A percentile compares a stretch with the other conserved stretches of the same genome.
phyloP scores from a whole-genome alignment of 2,113 vertebrate species.

The Todiramphus saurophagus region DNA sequence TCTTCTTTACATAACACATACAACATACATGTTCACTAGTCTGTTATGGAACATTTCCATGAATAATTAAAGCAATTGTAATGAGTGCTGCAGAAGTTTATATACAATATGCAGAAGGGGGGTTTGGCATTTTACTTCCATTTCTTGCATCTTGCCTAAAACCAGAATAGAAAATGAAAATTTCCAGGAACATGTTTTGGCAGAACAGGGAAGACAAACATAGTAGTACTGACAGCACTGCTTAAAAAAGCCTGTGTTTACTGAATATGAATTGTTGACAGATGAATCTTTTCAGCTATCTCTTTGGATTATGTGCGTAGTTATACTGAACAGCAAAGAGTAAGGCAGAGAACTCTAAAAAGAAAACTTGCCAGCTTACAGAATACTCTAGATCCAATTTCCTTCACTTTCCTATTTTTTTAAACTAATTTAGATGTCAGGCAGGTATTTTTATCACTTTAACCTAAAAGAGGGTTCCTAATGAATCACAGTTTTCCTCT shows the following conservation, averaged over 20 bases:
- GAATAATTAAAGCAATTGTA: not conserved
- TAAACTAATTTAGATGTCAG: not conserved
- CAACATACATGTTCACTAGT: not conserved
- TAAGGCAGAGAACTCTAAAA: not conserved
- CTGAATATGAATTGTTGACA: not conserved
- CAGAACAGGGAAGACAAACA: not conserved
- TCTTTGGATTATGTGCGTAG: not conserved
- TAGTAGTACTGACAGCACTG: not conserved
- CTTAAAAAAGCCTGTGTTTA: not conserved
- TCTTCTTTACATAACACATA: not conserved
- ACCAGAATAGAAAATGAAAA: not conserved
- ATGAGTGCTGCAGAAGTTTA: not conserved
- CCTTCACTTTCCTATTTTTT: not conserved
- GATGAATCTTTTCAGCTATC: not conserved
- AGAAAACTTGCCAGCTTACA: not conserved
- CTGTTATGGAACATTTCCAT: not conserved
- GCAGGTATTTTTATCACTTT: slow-evolving; percentile 37
- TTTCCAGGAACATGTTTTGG: not conserved
- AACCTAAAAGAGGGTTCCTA: not conserved
- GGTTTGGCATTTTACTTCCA: not conserved
- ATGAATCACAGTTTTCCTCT: slow-evolving; percentile 2
- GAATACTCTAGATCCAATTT: not conserved
- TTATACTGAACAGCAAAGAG: not conserved
- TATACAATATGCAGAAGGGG: not conserved
- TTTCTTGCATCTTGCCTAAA: slow-evolving; percentile 1